Base-by-base conservation (phyloP, 2,113 vertebrate species). In the Pelobates fuscus region DNA sequence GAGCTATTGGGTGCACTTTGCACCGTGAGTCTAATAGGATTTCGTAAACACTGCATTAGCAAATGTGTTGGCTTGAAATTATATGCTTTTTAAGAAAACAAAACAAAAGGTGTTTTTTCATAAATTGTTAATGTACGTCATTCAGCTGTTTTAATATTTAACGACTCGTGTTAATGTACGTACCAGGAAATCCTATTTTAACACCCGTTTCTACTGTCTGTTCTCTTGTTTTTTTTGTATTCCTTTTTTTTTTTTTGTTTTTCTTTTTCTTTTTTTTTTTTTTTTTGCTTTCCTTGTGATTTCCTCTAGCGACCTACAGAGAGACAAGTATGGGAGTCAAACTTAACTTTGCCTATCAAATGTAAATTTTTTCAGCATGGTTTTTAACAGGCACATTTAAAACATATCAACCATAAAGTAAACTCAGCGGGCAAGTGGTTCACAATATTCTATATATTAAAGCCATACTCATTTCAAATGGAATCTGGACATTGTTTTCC, bases 281-380 rank as follows among this genome's bases (percentile, higher is more conserved):
- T 93, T 90, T 91, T 94, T 93, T 95, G 91, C 91, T 95, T 92
- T 91, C 93, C 92, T 88, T 94, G 92, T 91, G 96, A 95, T 95
- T 92, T 89, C 95, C 93, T 97, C 93, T 98, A 99, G 97, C 96
- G 95, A 98, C 94, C 96, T 99, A 96, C 97, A 98, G 97, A 98
- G 97, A 99, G 95, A 99, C 97, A 99, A 99, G 96, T 99, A 98
- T 97, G 97, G 95, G 93, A 98, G 97, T 98, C 94, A 98, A 95
- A 97, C 96, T 98, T 98, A 97, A 98, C 96, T 98, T 98, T 98
- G 95, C 97, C 95, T 98, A 98, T 98, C 95, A 96, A 98, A 98
- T 97, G 96, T 98, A 99, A 99, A 94, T 98, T 96, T 94, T 95
- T 96, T 98, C 94, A 96, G 95, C 95, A 99, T 99, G 94, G 93